These are phyloP conservation scores for Cantharis rufa DNA, from an alignment of 2,888 invertebrate genomes.

Conservation along the genomic window DNA sequence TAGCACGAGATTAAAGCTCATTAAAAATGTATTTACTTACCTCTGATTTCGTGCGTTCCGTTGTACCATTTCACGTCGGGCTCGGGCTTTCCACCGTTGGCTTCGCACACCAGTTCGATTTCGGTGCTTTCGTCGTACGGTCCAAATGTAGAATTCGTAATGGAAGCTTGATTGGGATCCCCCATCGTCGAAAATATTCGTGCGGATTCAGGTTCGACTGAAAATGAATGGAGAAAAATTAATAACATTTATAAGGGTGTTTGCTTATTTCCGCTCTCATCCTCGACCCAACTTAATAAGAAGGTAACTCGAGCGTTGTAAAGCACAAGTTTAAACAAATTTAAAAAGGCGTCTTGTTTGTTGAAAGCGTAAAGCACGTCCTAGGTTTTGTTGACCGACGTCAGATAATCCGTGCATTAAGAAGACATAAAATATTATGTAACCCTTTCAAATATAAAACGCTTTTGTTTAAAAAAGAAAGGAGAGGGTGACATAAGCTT, in stretches of 20 bases:
- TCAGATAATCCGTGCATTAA: slow-evolving; percentile 12
- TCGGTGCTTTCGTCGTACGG: slow-evolving; percentile 72
- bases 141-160: slow-evolving; percentile 66
- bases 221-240: slow-evolving; percentile 52
- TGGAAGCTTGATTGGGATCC: slow-evolving; percentile 6
- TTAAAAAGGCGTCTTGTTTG: slow-evolving; percentile 9
- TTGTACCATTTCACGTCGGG: slow-evolving; percentile 87
- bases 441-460: not conserved
- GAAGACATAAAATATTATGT: slow-evolving; percentile 4
- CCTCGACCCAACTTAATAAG: not conserved
- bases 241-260: not conserved
- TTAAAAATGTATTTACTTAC: slow-evolving; percentile 49
- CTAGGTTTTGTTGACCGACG: slow-evolving; percentile 6
- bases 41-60: slow-evolving; percentile 67
- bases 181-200: slow-evolving; percentile 55
- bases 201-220: slow-evolving; percentile 82
- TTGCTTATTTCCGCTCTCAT: not conserved
- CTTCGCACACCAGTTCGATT: slow-evolving; percentile 73
- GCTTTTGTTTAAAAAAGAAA: not conserved
- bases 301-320: slow-evolving; percentile 1
- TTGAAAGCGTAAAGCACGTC: slow-evolving; percentile 4
- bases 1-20: not conserved
- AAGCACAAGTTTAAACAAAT: slow-evolving; percentile 11
- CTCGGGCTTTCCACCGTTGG: slow-evolving; percentile 81
- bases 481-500: not conserved